Evolutionary conservation across 2,888 invertebrate genomes (phyloP).

Genomic region (Drosophila nigritarsus): DNA sequence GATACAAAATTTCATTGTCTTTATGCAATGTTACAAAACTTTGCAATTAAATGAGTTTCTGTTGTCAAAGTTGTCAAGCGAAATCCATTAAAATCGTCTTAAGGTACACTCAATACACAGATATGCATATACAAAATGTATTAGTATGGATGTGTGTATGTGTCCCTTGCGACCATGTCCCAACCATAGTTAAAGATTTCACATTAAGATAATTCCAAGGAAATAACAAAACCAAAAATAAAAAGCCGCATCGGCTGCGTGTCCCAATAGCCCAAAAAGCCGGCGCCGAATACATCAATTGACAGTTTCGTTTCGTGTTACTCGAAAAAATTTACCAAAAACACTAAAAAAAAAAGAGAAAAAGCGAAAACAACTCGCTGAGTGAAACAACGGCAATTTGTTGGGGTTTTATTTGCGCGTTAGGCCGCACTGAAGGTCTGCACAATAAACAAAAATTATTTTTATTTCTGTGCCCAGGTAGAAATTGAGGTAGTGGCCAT

Average conservation of each 20-base stretch:
- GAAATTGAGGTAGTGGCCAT: conserved; percentile 61
- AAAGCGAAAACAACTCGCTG: conserved; percentile 15
- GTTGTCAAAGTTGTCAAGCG: conserved; percentile 64
- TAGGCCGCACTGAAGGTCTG: conserved; percentile 70
- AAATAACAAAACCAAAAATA: conserved; percentile 59
- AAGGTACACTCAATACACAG: conserved; percentile 35
- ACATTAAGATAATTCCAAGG: conserved; percentile 79
- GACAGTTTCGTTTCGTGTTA: conserved; percentile 77
- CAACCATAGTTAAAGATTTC: conserved; percentile 79
- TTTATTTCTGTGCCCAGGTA: conserved; percentile 53
- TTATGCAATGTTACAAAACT: conserved; percentile 63
- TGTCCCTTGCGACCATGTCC: conserved; percentile 74
- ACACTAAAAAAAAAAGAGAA: conserved; percentile 8
- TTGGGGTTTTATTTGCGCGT: conserved; percentile 63
- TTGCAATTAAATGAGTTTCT: conserved; percentile 73
- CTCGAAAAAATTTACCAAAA: conserved; percentile 37
- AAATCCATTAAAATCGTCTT: conserved; percentile 77
- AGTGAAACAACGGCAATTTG: conserved; percentile 52
- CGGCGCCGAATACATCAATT: conserved; percentile 73
- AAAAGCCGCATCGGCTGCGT: conserved; percentile 44
- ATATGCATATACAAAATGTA: conserved; percentile 7
- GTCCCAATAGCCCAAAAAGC: conserved; percentile 47
- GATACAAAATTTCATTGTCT: conserved; percentile 24
- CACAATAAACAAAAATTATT: conserved; percentile 46
- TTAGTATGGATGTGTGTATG: conserved; percentile 36